Conservation (phyloP, 2,797 vertebrate species). For the Mallotus villosus region DNA sequence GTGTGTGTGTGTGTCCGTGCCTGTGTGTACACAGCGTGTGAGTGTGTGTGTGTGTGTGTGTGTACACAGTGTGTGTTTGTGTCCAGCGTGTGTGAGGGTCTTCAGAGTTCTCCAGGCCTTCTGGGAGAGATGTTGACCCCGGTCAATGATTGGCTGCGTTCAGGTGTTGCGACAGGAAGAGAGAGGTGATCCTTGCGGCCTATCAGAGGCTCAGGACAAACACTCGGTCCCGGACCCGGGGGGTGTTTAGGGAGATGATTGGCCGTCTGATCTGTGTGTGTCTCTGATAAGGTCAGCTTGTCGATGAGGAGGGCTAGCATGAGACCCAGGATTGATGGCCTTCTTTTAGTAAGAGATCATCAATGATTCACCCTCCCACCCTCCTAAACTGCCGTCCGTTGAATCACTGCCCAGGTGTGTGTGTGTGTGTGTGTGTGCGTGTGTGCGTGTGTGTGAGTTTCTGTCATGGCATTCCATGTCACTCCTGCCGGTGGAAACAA, state of each 20-base stretch:
- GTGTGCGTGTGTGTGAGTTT: not conserved
- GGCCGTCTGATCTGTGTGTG: conserved; percentile 5
- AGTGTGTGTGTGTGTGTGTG: conserved; percentile 5
- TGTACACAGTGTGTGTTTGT: conserved; percentile 1
- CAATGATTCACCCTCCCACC: conserved; percentile 21
- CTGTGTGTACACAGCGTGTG: no score
- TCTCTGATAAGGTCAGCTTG: conserved; percentile 7
- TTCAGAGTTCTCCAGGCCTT: conserved; percentile 17
- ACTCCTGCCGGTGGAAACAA: conserved; percentile 23
- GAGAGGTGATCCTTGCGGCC: conserved; percentile 25
- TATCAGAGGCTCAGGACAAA: conserved; percentile 38
- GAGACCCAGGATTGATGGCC: conserved; percentile 49
- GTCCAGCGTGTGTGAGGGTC: not conserved
- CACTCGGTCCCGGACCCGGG: conserved; percentile 21
- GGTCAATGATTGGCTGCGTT: conserved; percentile 65
- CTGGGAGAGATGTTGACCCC: conserved; percentile 52
- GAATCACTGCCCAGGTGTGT: not conserved
- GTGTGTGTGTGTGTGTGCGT: not conserved
- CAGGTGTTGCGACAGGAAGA: conserved; percentile 46
- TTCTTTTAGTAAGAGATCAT: conserved; percentile 18
- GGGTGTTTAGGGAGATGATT: conserved; percentile 38
- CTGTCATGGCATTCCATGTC: conserved; percentile 1
- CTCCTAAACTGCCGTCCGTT: not conserved
- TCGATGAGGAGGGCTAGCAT: conserved; percentile 21
- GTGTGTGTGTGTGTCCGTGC: not conserved